These are phyloP conservation scores for Aramus guarauna DNA, from an alignment of 2,113 vertebrate genomes.

Conservation along the genomic window DNA sequence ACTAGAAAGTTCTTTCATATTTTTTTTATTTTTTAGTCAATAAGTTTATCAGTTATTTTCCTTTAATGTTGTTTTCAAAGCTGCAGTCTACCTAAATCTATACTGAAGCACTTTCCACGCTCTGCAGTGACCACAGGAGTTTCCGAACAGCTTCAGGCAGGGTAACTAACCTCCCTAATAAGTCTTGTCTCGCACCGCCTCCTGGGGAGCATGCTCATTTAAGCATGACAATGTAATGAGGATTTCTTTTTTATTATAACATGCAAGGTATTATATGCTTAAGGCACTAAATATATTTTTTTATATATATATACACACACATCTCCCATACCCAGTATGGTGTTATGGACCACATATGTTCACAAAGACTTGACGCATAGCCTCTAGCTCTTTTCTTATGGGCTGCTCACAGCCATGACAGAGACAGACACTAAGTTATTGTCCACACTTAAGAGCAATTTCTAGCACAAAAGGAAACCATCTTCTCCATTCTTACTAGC, in stretches of 20 bases:
- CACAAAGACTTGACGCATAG: background rate
- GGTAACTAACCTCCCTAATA: background rate
- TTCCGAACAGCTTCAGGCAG: background rate
- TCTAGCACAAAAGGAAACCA: background rate
- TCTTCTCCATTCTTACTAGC: background rate
- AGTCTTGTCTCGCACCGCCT: background rate
- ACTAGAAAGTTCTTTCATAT: background rate
- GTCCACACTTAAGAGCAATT: conserved; percentile 28
- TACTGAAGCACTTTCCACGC: background rate
- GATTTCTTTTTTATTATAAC: background rate
- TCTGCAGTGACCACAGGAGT: background rate
- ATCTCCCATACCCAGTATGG: background rate
- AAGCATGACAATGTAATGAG: background rate
- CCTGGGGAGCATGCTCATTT: background rate
- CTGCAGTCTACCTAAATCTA: background rate
- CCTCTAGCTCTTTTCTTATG: background rate
- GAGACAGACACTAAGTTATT: background rate
- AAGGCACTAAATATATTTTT: background rate
- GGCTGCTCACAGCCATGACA: background rate
- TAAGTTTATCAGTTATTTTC: background rate
- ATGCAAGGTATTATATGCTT: background rate
- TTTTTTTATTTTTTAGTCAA: background rate
- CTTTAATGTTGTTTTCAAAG: background rate
- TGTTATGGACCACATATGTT: background rate
- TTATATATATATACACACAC: background rate